Evolutionary conservation across 2,888 invertebrate genomes (phyloP).

Genomic region (Perdita meconis): DNA sequence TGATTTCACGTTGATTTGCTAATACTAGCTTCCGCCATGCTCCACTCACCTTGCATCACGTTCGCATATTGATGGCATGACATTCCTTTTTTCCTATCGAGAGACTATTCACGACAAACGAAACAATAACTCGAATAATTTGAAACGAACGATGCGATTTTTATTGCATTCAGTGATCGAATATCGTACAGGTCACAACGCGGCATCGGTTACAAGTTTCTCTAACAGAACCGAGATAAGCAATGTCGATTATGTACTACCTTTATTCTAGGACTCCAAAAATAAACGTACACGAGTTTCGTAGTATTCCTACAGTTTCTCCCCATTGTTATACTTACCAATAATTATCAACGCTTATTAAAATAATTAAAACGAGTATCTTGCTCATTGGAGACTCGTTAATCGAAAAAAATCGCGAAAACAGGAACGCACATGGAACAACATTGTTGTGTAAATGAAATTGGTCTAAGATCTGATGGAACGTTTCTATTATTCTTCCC

Average conservation of each 20-base stretch:
- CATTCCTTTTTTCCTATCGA: not conserved
- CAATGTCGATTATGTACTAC: not conserved
- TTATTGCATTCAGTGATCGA: constrained; percentile 19
- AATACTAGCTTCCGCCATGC: constrained; percentile 18
- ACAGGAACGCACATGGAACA: not conserved
- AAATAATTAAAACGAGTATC: not conserved
- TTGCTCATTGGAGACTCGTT: not conserved
- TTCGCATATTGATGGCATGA: not conserved
- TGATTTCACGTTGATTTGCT: constrained; percentile 42
- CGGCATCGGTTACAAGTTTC: constrained; percentile 23
- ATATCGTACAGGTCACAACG: not conserved
- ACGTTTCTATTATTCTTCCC: not conserved
- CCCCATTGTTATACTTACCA: not conserved
- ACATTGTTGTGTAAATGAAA: not conserved
- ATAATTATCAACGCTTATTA: not conserved
- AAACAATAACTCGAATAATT: not conserved
- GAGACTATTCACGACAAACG: not conserved
- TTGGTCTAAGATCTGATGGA: not conserved
- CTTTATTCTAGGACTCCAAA: constrained; percentile 1
- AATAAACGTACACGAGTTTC: constrained; percentile 11
- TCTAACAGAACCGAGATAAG: not conserved
- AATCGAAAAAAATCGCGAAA: constrained; percentile 8
- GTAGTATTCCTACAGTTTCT: not conserved
- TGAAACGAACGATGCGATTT: constrained; percentile 1
- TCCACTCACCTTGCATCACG: constrained; percentile 35